Evolutionary conservation across 2,797 vertebrate genomes (phyloP).

Genomic region (Spinus olivaceus): DNA sequence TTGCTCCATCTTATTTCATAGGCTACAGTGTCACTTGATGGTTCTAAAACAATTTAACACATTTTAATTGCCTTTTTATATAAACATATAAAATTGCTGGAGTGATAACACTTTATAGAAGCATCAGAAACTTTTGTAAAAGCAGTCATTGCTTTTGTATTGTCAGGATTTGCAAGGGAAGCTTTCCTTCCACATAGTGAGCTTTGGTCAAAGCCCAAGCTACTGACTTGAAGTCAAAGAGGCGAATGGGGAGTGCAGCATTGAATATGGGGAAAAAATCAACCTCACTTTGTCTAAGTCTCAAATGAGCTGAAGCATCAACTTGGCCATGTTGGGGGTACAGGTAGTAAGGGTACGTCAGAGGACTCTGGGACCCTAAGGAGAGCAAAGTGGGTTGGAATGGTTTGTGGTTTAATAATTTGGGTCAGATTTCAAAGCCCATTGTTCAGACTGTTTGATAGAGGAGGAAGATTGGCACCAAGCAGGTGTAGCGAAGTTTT

Average conservation of each 20-base stretch:
- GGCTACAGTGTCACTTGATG: neutral
- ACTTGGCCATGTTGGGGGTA: rapidly evolving
- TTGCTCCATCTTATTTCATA: neutral
- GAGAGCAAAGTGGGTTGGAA: neutral
- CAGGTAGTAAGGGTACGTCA: neutral
- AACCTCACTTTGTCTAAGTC: neutral
- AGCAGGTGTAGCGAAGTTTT: neutral
- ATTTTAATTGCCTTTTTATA: neutral
- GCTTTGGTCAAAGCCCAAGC: neutral
- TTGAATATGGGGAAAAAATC: neutral
- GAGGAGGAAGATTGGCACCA: neutral
- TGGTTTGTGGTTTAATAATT: neutral
- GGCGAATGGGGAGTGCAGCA: neutral
- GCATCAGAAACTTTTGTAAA: neutral
- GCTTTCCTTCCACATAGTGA: neutral
- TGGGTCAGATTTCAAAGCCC: neutral
- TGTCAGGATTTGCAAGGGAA: neutral
- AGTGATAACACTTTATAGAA: neutral
- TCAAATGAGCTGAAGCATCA: neutral
- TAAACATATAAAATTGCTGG: neutral
- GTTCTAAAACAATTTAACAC: neutral
- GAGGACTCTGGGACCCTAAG: neutral
- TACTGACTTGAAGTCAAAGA: neutral
- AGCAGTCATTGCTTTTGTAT: neutral
- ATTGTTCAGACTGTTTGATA: neutral